A percentile compares a stretch with the other conserved stretches of the same genome.
phyloP scores from a whole-genome alignment of 2,113 vertebrate genomes.

The Petrocephalus zakoni region DNA sequence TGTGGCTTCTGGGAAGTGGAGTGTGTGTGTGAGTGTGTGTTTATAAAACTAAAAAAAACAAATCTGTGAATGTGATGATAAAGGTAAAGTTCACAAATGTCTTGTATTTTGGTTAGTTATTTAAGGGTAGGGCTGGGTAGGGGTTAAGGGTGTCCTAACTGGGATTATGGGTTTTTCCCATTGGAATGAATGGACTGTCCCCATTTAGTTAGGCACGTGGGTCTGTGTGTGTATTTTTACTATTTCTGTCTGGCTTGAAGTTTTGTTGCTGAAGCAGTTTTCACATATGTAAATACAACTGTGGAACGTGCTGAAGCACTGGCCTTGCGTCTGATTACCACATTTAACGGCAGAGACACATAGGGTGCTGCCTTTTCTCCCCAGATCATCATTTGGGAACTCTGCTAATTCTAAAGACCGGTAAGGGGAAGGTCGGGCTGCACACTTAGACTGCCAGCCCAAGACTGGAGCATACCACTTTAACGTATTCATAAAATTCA shows the following conservation, averaged over 20 bases:
- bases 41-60: no score
- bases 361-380: background rate
- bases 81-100: no score
- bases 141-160: no score
- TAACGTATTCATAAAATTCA: background rate
- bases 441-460: background rate
- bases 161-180: no score
- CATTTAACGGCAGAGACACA: background rate
- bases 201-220: no score
- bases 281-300: background rate
- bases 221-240: background rate
- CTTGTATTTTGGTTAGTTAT: no score
- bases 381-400: background rate
- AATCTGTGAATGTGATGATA: no score
- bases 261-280: background rate
- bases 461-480: background rate
- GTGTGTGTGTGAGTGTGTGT: no score
- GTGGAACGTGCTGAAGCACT: background rate
- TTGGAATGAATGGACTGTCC: no score
- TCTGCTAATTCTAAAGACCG: background rate
- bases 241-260: background rate
- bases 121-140: no score
- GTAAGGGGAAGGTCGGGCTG: background rate
- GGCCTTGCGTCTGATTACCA: background rate
- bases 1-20: background rate